Percentiles rank a stretch among this genome's conserved stretches.
Evolutionary conservation across 2,113 vertebrate species (phyloP).

Genomic region (Microcebus lehilahytsara): DNA sequence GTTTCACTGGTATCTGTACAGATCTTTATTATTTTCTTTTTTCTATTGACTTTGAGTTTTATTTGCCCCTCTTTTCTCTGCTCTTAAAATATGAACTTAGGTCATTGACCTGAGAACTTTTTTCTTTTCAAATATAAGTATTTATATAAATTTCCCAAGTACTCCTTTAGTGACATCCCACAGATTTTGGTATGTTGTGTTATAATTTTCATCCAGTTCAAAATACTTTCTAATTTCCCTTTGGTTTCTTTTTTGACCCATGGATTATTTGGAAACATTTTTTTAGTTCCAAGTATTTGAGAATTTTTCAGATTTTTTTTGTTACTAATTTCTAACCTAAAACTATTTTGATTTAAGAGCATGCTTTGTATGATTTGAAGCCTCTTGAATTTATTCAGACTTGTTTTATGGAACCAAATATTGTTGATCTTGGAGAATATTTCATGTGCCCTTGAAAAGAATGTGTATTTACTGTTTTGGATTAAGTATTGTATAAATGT

Average conservation of each 20-base stretch:
- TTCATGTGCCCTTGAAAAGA: not conserved
- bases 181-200: not conserved
- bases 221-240: not conserved
- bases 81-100: not conserved
- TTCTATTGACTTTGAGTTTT: not conserved
- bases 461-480: not conserved
- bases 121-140: not conserved
- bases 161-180: not conserved
- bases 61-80: not conserved
- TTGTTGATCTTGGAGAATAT: not conserved
- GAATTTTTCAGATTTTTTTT: not conserved
- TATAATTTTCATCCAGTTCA: not conserved
- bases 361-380: not conserved
- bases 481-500: not conserved
- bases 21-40: not conserved
- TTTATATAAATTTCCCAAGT: not conserved
- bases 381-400: not conserved
- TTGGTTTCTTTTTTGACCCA: not conserved
- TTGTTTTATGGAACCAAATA: not conserved
- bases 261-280: not conserved
- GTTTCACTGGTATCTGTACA: not conserved
- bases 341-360: not conserved
- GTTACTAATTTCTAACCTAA: conserved; percentile 16
- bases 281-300: not conserved
- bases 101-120: not conserved